A percentile compares a stretch with the other conserved stretches of the same genome.
These are phyloP conservation scores for Metallyticus violacea DNA, from an alignment of 2,888 invertebrate species.

Conservation along the genomic window DNA sequence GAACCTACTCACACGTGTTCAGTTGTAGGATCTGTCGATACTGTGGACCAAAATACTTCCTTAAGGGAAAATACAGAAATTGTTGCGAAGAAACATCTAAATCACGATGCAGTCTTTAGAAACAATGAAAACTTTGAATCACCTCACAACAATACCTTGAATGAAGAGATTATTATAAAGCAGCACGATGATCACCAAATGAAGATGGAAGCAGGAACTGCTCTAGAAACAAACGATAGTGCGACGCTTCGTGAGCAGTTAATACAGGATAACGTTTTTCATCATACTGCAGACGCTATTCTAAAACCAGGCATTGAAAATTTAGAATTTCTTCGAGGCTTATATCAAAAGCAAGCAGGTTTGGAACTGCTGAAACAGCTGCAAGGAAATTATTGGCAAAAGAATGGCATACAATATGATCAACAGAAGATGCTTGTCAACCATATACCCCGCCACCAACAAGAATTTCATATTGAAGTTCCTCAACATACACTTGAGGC, in stretches of 20 bases:
- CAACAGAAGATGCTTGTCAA: neutral
- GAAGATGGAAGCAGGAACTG: neutral
- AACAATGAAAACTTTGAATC: neutral
- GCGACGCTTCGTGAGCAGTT: too few relatives aligned
- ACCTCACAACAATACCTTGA: neutral
- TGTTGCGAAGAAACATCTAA: neutral
- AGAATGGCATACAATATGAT: neutral
- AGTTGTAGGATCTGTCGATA: neutral
- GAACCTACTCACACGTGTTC: neutral
- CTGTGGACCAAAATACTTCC: too few relatives aligned
- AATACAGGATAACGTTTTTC: neutral
- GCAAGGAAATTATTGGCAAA: neutral
- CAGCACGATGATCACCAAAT: neutral
- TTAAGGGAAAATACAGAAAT: neutral
- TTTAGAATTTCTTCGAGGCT: neutral
- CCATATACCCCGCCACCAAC: too few relatives aligned
- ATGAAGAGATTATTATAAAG: neutral
- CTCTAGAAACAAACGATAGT: neutral
- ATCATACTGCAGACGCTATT: neutral
- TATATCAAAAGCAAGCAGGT: neutral
- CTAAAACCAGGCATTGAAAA: neutral
- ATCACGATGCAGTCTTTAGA: neutral
- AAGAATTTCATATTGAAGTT: neutral
- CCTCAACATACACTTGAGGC: neutral
- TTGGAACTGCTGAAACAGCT: neutral